Base-by-base conservation (phyloP, 2,113 vertebrate genomes). In the Pleuronectes platessa region DNA sequence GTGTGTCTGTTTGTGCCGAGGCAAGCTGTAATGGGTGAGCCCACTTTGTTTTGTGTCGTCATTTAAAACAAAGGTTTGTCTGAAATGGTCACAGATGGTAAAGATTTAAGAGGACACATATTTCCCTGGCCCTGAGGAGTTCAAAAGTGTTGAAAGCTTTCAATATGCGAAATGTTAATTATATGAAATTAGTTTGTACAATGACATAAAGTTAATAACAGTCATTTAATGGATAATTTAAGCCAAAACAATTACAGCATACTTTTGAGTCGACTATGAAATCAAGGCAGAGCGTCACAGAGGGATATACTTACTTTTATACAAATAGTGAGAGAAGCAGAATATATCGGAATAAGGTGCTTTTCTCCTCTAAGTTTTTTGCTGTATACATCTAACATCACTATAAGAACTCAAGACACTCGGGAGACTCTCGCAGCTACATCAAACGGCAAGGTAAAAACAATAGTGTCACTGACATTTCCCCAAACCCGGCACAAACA, bases 1-100 rank as follows among this genome's bases (percentile, higher is more conserved):
- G 93, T 93, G 88, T 86, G 92, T 87, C 92, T 95, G 95, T 95
- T 79, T 95, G 93, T 95, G 83, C 64, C 93, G 94, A 90, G 94
- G 93, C 93, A 91, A 71, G 2, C 93, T 94, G 95, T 93, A 96
- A 92, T 84, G 93, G 93, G 91, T 87, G 37, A 67, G 79, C 86
- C 80, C 76, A 65, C 65, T 67, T 78, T 77, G 69, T 74, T 86
- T 84, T 70, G 74, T 79, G 42, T 82, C 40, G 49, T 85, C 79
- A 75, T 85, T 76, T 86, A 84, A 82, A 81, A 85, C 49, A 35
- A 45, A 66, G 74, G 72, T 85, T 80, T 90, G 82, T 86, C 83
- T 74, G 71, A 62, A 67, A 56, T 55, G 60, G 79, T 89, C 78
- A 86, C 54, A 54, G 86, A 72, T 49, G 4, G 63, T 84, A 68